Percentiles rank a stretch among this genome's conserved stretches.
Conservation (phyloP, 2,113 vertebrate species). For the Pygoscelis antarcticus region DNA sequence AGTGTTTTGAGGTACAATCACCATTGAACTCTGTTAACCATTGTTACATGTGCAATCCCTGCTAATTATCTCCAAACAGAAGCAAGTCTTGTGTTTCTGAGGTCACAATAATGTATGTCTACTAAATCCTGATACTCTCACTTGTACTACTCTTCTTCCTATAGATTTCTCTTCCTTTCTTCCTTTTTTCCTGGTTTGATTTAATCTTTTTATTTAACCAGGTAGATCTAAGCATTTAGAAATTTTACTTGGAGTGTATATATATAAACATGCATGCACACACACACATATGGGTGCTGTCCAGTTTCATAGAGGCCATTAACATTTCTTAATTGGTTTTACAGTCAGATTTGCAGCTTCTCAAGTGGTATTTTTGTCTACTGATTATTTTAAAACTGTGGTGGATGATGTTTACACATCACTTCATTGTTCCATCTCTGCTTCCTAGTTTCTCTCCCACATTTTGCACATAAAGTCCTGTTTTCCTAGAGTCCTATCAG, state of each 20-base stretch:
- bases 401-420: background rate
- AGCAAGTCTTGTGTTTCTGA: background rate
- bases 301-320: background rate
- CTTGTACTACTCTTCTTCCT: background rate
- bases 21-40: background rate
- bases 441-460: background rate
- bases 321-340: background rate
- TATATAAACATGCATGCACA: background rate
- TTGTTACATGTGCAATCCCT: background rate
- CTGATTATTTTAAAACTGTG: background rate
- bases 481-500: background rate
- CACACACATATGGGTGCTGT: background rate
- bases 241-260: background rate
- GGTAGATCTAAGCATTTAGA: background rate
- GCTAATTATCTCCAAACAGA: background rate
- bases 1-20: background rate
- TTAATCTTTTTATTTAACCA: background rate
- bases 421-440: background rate
- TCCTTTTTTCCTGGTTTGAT: background rate
- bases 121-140: rapidly evolving
- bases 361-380: background rate
- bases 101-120: background rate
- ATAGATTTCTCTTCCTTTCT: background rate
- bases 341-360: background rate
- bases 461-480: background rate